Evolutionary conservation across 2,797 vertebrate species (phyloP).

Genomic region (Petrocephalus schoutedeni): DNA sequence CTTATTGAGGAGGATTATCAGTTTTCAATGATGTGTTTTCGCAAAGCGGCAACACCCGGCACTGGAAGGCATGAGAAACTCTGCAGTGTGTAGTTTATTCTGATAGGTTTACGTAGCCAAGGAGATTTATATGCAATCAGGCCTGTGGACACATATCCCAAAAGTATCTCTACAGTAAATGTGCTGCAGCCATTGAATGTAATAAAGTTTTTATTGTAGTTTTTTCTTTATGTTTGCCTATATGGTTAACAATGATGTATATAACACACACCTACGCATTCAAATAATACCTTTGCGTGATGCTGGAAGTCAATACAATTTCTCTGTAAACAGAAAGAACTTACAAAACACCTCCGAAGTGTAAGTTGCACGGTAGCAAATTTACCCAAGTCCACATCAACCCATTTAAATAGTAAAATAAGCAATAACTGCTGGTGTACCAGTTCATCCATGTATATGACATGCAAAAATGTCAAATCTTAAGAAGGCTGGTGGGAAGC

Average conservation of each 20-base stretch:
- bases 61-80: background rate
- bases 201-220: background rate
- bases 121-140: background rate
- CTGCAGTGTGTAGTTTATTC: background rate
- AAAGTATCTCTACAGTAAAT: background rate
- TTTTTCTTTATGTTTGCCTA: background rate
- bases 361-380: background rate
- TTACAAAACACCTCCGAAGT: background rate
- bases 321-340: background rate
- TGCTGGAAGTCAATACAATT: background rate
- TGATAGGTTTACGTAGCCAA: background rate
- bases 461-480: background rate
- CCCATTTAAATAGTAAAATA: background rate
- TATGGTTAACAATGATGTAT: background rate
- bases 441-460: background rate
- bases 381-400: background rate
- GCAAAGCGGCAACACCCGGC: background rate
- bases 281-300: background rate
- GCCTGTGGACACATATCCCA: background rate
- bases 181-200: background rate
- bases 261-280: background rate
- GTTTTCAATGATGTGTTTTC: constrained; percentile 12
- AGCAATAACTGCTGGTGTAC: background rate
- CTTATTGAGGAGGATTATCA: background rate
- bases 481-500: background rate